phyloP scores from a whole-genome alignment of 2,113 vertebrate genomes.

The Himantopus leucocephalus region DNA sequence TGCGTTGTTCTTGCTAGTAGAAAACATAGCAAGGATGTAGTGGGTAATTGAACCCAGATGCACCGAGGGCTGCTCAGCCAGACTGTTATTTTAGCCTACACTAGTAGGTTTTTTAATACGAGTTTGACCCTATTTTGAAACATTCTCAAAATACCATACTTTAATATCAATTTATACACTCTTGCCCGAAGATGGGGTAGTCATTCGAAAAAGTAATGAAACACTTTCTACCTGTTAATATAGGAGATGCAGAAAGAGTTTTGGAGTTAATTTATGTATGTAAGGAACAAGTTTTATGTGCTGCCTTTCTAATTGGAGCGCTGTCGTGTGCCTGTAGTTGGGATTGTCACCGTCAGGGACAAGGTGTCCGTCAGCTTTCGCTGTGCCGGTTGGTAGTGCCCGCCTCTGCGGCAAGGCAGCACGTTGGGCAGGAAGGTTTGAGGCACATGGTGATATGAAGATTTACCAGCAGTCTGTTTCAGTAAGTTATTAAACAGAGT shows the following conservation, averaged over 20 bases:
- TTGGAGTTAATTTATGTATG: conserved; percentile 29
- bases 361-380: not conserved
- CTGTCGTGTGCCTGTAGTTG: not conserved
- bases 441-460: accelerated
- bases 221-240: conserved; percentile 67
- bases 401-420: not conserved
- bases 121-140: conserved; percentile 89
- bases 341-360: not conserved
- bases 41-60: conserved; percentile 91
- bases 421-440: not conserved
- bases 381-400: not conserved
- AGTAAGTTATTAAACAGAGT: not conserved
- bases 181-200: conserved; percentile 61
- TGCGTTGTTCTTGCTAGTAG: conserved; percentile 79
- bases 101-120: conserved; percentile 83
- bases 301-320: not conserved
- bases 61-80: conserved; percentile 76
- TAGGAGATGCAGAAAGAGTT: conserved; percentile 20
- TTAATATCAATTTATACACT: conserved; percentile 84
- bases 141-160: conserved; percentile 86
- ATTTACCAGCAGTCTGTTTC: not conserved
- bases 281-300: not conserved
- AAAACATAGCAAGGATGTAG: conserved; percentile 84
- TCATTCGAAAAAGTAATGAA: conserved; percentile 63
- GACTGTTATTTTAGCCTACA: conserved; percentile 91